Evolutionary conservation across 2,888 invertebrate species (phyloP).

Genomic region (Noctua janthina): DNA sequence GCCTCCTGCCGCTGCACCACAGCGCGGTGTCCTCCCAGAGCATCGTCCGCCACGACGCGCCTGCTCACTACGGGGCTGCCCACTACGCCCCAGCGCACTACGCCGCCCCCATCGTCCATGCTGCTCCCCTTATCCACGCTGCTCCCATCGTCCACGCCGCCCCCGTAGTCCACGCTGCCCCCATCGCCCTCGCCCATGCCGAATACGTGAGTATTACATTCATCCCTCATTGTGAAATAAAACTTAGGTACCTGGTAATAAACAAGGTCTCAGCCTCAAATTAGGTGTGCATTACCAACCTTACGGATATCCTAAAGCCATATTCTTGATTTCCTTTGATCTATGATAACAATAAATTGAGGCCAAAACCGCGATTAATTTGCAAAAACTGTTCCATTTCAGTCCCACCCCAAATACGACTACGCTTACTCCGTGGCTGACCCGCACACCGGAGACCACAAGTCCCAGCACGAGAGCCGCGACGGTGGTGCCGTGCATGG

Average conservation of each 20-base stretch:
- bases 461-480: constrained; percentile 91
- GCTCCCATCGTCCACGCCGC: constrained; percentile 80
- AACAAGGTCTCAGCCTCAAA: constrained; percentile 35
- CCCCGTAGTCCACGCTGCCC: constrained; percentile 77
- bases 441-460: constrained; percentile 91
- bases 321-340: constrained; percentile 43
- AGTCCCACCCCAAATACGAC: constrained; percentile 91
- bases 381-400: constrained; percentile 47
- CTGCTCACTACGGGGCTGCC: constrained; percentile 80
- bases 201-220: constrained; percentile 80
- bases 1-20: constrained; percentile 87
- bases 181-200: constrained; percentile 78
- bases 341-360: constrained; percentile 27
- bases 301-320: constrained; percentile 51
- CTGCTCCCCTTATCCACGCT: constrained; percentile 80
- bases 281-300: constrained; percentile 32
- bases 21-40: constrained; percentile 88
- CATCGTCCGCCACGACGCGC: constrained; percentile 86
- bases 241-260: not conserved
- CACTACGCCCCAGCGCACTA: constrained; percentile 80
- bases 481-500: constrained; percentile 92
- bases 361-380: constrained; percentile 4
- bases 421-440: constrained; percentile 91
- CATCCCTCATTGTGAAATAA: not conserved
- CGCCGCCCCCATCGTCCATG: constrained; percentile 76